Evolutionary conservation across 2,797 vertebrate genomes (phyloP).

Genomic region (Pseudochirops corinnae): DNA sequence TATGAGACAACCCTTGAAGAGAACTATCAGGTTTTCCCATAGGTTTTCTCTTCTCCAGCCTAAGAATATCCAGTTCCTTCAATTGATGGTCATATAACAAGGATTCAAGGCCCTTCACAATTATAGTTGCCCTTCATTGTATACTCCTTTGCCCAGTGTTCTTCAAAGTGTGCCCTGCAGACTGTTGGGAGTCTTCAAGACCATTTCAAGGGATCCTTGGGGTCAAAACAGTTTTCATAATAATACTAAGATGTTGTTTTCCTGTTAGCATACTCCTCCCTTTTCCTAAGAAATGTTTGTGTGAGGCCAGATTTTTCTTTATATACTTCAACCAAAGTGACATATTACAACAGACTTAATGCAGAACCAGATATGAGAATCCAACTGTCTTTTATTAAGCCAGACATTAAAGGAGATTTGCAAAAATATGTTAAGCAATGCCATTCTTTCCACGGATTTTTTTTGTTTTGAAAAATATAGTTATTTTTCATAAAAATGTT

Average conservation of each 20-base stretch:
- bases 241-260: background rate
- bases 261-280: background rate
- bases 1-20: background rate
- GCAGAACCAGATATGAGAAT: background rate
- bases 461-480: background rate
- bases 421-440: background rate
- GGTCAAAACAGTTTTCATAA: background rate
- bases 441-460: background rate
- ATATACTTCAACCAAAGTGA: background rate
- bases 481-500: background rate
- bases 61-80: background rate
- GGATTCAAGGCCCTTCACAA: background rate
- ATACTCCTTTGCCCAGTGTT: background rate
- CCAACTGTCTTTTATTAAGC: background rate
- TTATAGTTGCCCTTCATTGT: background rate
- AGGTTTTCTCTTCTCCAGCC: background rate
- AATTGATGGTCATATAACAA: background rate
- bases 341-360: background rate
- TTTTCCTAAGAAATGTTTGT: background rate
- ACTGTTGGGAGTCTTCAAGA: background rate
- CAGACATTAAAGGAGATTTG: background rate
- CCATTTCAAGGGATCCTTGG: background rate
- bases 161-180: background rate
- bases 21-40: background rate
- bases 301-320: background rate